A percentile compares a stretch with the other conserved stretches of the same genome.
phyloP scores from a whole-genome alignment of 1,140 invertebrate genomes.

The Lamellibrachia luymesi region DNA sequence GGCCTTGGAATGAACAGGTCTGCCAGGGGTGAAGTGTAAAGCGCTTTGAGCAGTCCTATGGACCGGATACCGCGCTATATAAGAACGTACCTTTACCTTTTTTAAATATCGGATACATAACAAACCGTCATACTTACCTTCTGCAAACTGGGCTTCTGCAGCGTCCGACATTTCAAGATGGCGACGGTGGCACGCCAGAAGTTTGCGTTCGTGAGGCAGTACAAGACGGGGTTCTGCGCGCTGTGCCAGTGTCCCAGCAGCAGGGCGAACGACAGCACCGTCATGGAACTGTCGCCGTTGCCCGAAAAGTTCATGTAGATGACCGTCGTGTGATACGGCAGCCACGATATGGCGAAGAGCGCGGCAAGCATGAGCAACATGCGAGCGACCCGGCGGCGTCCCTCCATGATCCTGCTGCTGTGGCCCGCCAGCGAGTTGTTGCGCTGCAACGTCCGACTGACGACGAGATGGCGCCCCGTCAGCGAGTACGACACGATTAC shows the following conservation, averaged over 20 bases:
- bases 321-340: slow-evolving; percentile 73
- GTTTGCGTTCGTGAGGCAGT: slow-evolving; percentile 47
- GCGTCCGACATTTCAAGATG: slow-evolving; percentile 7
- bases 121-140: not conserved
- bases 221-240: slow-evolving; percentile 51
- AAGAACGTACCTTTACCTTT: too few relatives aligned
- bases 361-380: slow-evolving; percentile 73
- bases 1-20: too few relatives aligned
- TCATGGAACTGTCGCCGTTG: slow-evolving; percentile 34
- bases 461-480: slow-evolving; percentile 71
- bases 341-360: slow-evolving; percentile 75
- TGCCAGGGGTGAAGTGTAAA: too few relatives aligned
- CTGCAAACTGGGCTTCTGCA: not conserved
- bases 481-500: slow-evolving; percentile 71
- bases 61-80: too few relatives aligned
- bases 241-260: slow-evolving; percentile 65
- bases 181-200: slow-evolving; percentile 31
- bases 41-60: too few relatives aligned
- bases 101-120: not conserved
- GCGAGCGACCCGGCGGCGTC: slow-evolving; percentile 70
- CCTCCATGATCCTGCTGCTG: slow-evolving; percentile 65
- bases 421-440: slow-evolving; percentile 37
- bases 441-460: slow-evolving; percentile 55
- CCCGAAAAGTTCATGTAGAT: slow-evolving; percentile 65
- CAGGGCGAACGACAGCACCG: slow-evolving; percentile 60